These are phyloP conservation scores for Centruroides sculpturatus DNA, from an alignment of 1,140 invertebrate species.

Conservation along the genomic window DNA sequence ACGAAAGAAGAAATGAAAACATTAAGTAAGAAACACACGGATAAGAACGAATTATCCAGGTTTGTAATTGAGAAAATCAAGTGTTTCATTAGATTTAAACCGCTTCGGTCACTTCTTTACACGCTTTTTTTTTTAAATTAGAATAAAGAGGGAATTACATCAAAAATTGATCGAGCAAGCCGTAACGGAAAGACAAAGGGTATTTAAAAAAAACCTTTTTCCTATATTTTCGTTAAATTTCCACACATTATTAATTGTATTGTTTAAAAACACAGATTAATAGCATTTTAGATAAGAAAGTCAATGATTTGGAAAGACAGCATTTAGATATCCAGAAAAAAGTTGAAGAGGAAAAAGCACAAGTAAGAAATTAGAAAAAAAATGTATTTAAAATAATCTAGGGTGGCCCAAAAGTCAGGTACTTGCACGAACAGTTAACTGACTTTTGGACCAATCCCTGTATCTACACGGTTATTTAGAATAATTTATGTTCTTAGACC, in stretches of 20 bases:
- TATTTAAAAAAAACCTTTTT: slow-evolving; percentile 6
- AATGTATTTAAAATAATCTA: not conserved
- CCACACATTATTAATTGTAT: not conserved
- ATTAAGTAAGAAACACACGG: slow-evolving; percentile 59
- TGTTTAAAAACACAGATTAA: slow-evolving; percentile 18
- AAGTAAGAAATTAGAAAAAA: slow-evolving; percentile 1
- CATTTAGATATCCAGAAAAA: slow-evolving; percentile 14
- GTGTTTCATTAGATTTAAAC: not conserved
- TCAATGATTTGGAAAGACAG: slow-evolving; percentile 12
- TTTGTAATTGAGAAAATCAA: not conserved
- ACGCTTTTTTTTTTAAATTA: slow-evolving; percentile 20
- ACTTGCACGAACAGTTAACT: too few species aligned
- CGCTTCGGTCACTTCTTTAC: not conserved
- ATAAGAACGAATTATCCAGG: slow-evolving; percentile 75
- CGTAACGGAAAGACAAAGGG: slow-evolving; percentile 30
- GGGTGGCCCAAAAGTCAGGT: too few species aligned
- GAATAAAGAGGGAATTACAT: slow-evolving; percentile 32
- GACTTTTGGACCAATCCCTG: not conserved
- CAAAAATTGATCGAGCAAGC: slow-evolving; percentile 30
- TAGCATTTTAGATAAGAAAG: slow-evolving; percentile 14
- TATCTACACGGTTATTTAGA: not conserved
- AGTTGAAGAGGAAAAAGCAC: slow-evolving; percentile 17
- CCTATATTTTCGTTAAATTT: not conserved
- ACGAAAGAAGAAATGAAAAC: slow-evolving; percentile 74
- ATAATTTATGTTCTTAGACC: not conserved